These are phyloP conservation scores for Araneus ventricosus DNA, from an alignment of 1,140 invertebrate genomes.

Conservation along the genomic window DNA sequence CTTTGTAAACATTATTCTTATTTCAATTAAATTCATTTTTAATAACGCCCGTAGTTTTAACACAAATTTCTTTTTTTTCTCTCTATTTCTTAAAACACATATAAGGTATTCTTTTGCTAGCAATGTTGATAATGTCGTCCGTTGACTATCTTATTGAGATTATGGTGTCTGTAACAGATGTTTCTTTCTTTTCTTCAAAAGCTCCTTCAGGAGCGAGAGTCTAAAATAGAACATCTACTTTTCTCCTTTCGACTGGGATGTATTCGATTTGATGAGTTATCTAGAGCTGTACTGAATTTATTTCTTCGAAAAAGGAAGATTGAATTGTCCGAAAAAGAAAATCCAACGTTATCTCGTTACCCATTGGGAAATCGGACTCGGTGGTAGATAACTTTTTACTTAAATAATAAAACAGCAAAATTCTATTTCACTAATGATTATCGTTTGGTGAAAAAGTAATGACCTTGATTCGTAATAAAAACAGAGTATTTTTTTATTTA, in stretches of 20 bases:
- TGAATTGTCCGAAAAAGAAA: constrained; percentile 3
- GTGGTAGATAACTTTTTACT: background rate
- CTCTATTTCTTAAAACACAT: too few species aligned
- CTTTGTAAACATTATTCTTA: too few species aligned
- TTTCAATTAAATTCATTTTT: too few species aligned
- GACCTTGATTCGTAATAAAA: too few species aligned
- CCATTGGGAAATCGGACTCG: background rate
- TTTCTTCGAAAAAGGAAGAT: background rate
- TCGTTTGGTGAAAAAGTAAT: too few species aligned
- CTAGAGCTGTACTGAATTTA: background rate
- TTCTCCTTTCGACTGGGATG: background rate
- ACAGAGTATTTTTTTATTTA: too few species aligned
- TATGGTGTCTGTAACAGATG: constrained; percentile 18
- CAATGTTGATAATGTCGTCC: background rate
- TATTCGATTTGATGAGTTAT: constrained; percentile 3
- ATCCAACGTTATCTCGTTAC: background rate
- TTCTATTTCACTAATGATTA: background rate
- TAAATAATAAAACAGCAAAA: background rate
- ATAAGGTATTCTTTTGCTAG: too few species aligned
- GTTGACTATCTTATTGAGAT: constrained; percentile 29
- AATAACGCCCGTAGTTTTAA: too few species aligned
- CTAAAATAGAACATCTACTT: background rate
- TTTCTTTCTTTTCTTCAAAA: background rate
- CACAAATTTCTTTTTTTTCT: too few species aligned
- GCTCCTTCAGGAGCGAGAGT: background rate